Evolutionary conservation across 2,113 vertebrate genomes (phyloP), one percentile per base, ranked within the genome.

Genomic region (Pterocles gutturalis): DNA sequence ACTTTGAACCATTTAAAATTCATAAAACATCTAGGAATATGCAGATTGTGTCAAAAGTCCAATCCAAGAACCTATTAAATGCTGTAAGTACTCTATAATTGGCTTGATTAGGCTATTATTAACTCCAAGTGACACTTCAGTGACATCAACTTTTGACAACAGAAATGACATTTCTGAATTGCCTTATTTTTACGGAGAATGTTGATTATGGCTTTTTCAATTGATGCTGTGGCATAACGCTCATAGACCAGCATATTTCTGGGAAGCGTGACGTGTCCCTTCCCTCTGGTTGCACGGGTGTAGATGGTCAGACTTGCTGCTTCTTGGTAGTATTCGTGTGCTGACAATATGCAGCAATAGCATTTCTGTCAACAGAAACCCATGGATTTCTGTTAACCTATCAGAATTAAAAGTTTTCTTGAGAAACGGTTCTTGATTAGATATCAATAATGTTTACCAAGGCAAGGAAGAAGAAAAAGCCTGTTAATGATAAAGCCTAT

Each of bases 21-120:
- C 79, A 53, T 90, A 54, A 71, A 76, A 53, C 58, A 83, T 87
- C 54, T 70, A 93, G 80, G 57, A 93, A 67, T 83, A 64, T 89
- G 87, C 86, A 88, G 67, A 98, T 98, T 72, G 79, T 97, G 98
- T 98, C 97, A 98, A 96, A 98, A 98, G 96, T 97, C 51, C 45
- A 87, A 93, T 95, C 64, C 83, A 70, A 96, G 92, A 90, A 90
- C 69, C 61, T 89, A 55, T 97, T 96, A 95, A 96, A 91, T 89
- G 87, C 46, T 77, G 18, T 90, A 97, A 98, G 98, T 97, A 94
- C 92, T 92, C 89, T 87, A 53, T 97, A 96, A 94, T 95, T 96
- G 98, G 92, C 96, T 97, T 95, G 95, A 97, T 97, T 94, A 75
- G 76, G 87, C 95, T 97, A 95, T 96, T 97, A 95, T 98, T 97